Conservation (phyloP, 1,140 invertebrate genomes). For the Glossosoma conforme region DNA sequence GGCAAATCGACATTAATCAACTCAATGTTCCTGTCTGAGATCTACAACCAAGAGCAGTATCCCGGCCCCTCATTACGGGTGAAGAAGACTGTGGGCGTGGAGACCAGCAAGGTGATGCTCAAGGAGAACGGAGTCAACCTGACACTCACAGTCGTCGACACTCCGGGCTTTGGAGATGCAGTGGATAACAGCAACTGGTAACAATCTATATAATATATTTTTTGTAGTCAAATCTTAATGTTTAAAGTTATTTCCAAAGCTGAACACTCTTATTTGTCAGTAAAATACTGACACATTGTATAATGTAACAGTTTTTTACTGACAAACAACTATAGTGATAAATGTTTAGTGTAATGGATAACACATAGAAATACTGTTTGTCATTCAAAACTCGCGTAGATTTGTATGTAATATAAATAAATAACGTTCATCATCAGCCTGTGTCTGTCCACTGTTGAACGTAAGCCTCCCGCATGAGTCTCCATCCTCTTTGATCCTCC, state of each 20-base stretch:
- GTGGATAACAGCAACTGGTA: conserved; percentile 94
- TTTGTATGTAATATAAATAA: too few species aligned
- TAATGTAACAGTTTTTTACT: too few species aligned
- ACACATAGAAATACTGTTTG: too few species aligned
- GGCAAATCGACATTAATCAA: conserved; percentile 99
- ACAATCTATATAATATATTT: conserved; percentile 15
- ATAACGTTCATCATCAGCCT: too few species aligned
- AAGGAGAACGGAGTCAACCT: conserved; percentile 93
- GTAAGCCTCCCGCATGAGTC: too few species aligned
- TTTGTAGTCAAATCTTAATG: neutral
- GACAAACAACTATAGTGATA: too few species aligned
- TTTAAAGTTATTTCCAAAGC: neutral
- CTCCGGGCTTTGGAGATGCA: conserved; percentile 97
- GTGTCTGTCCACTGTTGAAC: too few species aligned
- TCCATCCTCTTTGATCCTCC: too few species aligned
- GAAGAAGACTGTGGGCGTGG: conserved; percentile 90
- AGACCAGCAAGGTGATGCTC: conserved; percentile 87
- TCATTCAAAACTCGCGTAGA: too few species aligned
- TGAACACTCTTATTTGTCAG: too few species aligned
- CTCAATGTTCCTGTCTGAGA: conserved; percentile 98
- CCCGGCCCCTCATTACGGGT: conserved; percentile 84
- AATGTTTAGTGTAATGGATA: too few species aligned
- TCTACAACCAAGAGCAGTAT: conserved; percentile 83
- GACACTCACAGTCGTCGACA: conserved; percentile 88
- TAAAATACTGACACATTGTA: too few species aligned